Base-by-base conservation (phyloP, 2,888 invertebrate species). In the Drosophila meridiana region DNA sequence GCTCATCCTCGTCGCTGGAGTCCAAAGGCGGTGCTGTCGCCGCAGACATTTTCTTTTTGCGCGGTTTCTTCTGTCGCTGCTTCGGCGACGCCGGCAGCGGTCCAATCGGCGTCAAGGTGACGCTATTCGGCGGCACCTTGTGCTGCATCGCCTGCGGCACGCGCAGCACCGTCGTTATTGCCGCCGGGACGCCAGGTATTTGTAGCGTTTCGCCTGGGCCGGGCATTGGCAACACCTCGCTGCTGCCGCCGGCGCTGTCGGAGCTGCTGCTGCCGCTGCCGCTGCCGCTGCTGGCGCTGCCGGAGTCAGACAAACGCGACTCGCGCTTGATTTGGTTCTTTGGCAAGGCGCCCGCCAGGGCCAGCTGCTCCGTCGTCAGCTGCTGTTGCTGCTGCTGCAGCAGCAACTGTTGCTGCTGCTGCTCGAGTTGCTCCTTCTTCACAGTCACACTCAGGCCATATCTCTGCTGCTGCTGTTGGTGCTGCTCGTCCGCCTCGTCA, bases 251-350 rank as follows among this genome's bases (percentile, higher is more conserved):
- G 4, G 74, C 67, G 55, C 91, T 91, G 42, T 90, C 90, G n/a
- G 89, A 90, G 57, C 90, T 91, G 47, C 47, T 28, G 47, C 30
- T 28, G 38, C 69, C 58, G 34, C 45, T 52, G 43, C 68, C 68
- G 45, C 57, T 47, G 20, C 68, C 79, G 32, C 58, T 81, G 28
- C 64, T 78, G 32, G 64, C 66, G 52, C 76, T 82, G 13, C 56
- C 73, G 2, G 84, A 83, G 14, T 84, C 88, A 11, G 86, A 79
- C 2, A 87, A 34, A 0, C 79, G 73, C 0, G 87, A 73, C 60
- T 93, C 93, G 28, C 90, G 92, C 66, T 93, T 93, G 28, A 93
- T 92, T 79, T 93, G 92, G 42, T 79, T 87, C 57, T 91, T 90
- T 62, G 91, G 91, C 68, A 92, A 89, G 36, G 91, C 84, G 0